Evolutionary conservation across 2,888 invertebrate genomes (phyloP).

Genomic region (Crioceris asparagi): DNA sequence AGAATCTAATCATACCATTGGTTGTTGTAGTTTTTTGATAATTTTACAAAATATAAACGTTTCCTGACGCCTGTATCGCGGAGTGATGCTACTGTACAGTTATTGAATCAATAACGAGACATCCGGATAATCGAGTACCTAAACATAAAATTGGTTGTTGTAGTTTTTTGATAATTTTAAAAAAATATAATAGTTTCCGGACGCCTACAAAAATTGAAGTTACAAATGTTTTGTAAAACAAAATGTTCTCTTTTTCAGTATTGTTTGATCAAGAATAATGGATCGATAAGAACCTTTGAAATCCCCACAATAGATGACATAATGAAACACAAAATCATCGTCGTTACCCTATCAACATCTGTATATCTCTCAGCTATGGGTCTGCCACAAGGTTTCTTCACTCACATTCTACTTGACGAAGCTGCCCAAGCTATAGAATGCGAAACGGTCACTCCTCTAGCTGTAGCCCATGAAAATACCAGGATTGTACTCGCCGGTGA

Average conservation of each 20-base stretch:
- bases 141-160: too few relatives aligned
- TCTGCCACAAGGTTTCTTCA: constrained; percentile 58
- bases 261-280: constrained; percentile 54
- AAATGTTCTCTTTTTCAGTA: constrained; percentile 49
- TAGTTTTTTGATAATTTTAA: too few relatives aligned
- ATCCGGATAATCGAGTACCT: too few relatives aligned
- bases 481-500: constrained; percentile 66
- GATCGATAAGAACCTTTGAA: constrained; percentile 48
- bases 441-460: constrained; percentile 71
- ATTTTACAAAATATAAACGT: too few relatives aligned
- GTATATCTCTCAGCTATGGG: constrained; percentile 60
- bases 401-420: constrained; percentile 76
- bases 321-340: constrained; percentile 57
- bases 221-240: too few relatives aligned
- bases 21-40: too few relatives aligned
- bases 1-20: too few relatives aligned
- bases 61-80: too few relatives aligned
- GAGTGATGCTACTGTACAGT: too few relatives aligned
- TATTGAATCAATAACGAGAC: too few relatives aligned
- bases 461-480: constrained; percentile 59
- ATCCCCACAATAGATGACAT: constrained; percentile 63
- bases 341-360: constrained; percentile 71
- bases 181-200: too few relatives aligned
- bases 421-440: constrained; percentile 82
- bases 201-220: too few relatives aligned